phyloP scores from a whole-genome alignment of 2,888 invertebrate species.

The Eristalis arbustorum region DNA sequence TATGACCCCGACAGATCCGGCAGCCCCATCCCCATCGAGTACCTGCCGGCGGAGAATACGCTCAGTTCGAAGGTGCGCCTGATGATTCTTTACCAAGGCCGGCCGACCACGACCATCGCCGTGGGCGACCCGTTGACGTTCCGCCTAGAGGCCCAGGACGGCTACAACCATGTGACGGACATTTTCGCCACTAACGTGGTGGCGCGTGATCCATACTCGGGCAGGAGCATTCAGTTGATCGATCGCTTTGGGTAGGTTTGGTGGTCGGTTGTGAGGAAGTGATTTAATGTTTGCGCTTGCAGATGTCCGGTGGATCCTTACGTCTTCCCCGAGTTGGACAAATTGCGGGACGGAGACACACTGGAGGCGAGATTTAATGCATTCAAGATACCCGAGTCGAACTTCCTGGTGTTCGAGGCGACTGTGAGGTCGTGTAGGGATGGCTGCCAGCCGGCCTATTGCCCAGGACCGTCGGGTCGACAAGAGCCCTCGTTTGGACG shows the following conservation, averaged over 20 bases:
- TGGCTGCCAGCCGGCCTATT: slow-evolving; percentile 94
- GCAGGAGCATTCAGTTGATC: slow-evolving; percentile 92
- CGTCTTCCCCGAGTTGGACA: slow-evolving; percentile 94
- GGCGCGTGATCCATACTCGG: slow-evolving; percentile 95
- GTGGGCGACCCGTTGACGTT: slow-evolving; percentile 96
- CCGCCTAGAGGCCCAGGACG: slow-evolving; percentile 92
- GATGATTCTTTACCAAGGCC: slow-evolving; percentile 91
- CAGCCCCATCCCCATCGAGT: slow-evolving; percentile 95
- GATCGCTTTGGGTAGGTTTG: slow-evolving; percentile 90
- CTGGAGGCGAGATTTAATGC: slow-evolving; percentile 95
- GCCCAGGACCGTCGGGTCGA: slow-evolving; percentile 89
- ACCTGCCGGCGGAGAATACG: slow-evolving; percentile 94
- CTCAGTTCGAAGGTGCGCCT: slow-evolving; percentile 93
- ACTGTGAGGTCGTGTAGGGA: slow-evolving; percentile 93
- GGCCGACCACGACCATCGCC: slow-evolving; percentile 95
- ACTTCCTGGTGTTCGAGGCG: slow-evolving; percentile 95
- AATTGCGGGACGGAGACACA: slow-evolving; percentile 91
- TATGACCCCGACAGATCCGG: slow-evolving; percentile 87
- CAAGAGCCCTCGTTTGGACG: slow-evolving; percentile 91
- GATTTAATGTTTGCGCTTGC: slow-evolving; percentile 1
- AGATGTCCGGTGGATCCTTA: slow-evolving; percentile 95
- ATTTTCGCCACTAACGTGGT: slow-evolving; percentile 96
- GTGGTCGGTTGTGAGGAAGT: neutral
- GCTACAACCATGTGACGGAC: slow-evolving; percentile 92
- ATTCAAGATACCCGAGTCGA: slow-evolving; percentile 96